phyloP scores from a whole-genome alignment of 2,797 vertebrate species.

The Sebastes nivosus region DNA sequence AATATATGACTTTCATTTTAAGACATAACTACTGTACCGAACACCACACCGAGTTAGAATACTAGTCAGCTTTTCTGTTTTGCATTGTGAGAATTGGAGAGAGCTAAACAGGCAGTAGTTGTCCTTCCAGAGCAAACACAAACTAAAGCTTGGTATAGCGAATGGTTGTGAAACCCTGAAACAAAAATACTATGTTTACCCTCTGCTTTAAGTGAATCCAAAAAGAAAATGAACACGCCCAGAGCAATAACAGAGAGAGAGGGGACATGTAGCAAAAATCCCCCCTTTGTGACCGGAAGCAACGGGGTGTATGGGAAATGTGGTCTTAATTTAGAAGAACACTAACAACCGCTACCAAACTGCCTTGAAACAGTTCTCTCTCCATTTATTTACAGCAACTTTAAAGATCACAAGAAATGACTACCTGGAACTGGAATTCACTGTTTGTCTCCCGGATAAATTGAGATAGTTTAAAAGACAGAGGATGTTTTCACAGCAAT shows the following conservation, averaged over 20 bases:
- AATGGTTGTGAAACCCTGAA: neutral
- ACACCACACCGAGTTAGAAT: neutral
- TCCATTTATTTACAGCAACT: neutral
- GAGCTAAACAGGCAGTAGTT: neutral
- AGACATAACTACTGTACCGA: neutral
- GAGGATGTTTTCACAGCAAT: no score
- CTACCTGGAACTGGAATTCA: neutral
- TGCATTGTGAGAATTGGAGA: neutral
- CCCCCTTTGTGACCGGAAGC: neutral
- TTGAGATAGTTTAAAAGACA: neutral
- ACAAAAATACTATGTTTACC: slow-evolving; percentile 4
- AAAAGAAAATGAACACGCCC: neutral
- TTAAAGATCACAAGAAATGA: neutral
- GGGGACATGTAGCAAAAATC: slow-evolving; percentile 4
- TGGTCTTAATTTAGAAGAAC: slow-evolving; percentile 20
- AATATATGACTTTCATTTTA: neutral
- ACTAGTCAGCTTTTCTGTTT: no score
- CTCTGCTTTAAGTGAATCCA: neutral
- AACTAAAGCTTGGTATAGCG: neutral
- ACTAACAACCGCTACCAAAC: neutral
- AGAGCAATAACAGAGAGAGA: neutral
- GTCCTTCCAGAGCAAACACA: neutral
- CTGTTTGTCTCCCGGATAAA: neutral
- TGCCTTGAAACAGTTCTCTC: neutral
- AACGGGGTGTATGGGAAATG: neutral